Evolutionary conservation across 92 coral and sea anemone genomes (phyloP).

Genomic region (Paragorgia papillata): DNA sequence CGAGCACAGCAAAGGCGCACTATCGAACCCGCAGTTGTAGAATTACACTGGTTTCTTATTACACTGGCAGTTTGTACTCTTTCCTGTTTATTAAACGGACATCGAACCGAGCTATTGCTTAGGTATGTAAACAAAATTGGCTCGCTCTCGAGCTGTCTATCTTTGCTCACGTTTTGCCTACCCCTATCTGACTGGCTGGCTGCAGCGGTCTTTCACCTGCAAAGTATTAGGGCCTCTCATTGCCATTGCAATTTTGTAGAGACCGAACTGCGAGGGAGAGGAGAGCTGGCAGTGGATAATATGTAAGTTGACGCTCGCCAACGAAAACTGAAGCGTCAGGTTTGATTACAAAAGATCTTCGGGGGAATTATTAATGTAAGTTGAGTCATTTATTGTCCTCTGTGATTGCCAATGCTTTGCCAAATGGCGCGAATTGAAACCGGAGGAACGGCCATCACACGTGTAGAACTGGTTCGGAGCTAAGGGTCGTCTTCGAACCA

Average conservation of each 20-base stretch:
- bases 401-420: neutral
- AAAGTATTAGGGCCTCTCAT: neutral
- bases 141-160: neutral
- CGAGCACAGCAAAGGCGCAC: neutral
- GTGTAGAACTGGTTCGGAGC: neutral
- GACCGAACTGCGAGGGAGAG: conserved; percentile 2
- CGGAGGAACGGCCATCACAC: conserved; percentile 2
- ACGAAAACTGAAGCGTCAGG: conserved; percentile 76
- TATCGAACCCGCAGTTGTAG: neutral
- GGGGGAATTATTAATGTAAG: conserved; percentile 98
- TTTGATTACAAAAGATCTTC: conserved; percentile 99
- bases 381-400: conserved; percentile 83
- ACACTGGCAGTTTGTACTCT: conserved; percentile 26
- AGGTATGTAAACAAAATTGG: conserved; percentile 40
- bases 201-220: neutral
- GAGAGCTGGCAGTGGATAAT: conserved; percentile 8
- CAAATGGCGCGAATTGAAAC: neutral
- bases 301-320: conserved; percentile 36
- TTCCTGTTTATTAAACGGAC: conserved; percentile 44
- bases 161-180: neutral
- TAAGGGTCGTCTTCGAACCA: neutral
- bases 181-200: no score
- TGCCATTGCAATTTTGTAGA: neutral
- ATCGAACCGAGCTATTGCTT: conserved; percentile 16
- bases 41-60: conserved; percentile 27